A percentile compares a stretch with the other conserved stretches of the same genome.
These are phyloP conservation scores for Microdon myrmicae DNA, from an alignment of 2,888 invertebrate species.

Conservation along the genomic window DNA sequence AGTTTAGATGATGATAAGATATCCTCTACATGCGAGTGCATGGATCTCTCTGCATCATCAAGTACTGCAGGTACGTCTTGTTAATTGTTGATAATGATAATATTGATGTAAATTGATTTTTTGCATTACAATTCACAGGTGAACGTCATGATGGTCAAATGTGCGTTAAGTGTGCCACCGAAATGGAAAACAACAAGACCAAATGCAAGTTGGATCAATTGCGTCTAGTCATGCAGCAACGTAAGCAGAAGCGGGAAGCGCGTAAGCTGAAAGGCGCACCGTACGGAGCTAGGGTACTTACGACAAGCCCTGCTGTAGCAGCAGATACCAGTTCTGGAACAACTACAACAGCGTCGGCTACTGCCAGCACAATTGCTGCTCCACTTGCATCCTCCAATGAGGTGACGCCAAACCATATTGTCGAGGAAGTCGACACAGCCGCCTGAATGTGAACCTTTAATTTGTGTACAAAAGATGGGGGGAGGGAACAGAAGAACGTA, in stretches of 20 bases:
- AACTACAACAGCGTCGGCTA: slow-evolving; percentile 31
- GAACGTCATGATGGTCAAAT: slow-evolving; percentile 58
- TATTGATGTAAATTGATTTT: no score
- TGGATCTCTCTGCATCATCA: slow-evolving; percentile 55
- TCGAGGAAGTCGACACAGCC: slow-evolving; percentile 66
- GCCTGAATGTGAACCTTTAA: slow-evolving; percentile 58
- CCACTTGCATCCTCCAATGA: slow-evolving; percentile 58
- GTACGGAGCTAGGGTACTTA: slow-evolving; percentile 66
- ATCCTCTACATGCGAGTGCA: slow-evolving; percentile 57
- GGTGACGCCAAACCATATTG: slow-evolving; percentile 65
- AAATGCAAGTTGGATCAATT: slow-evolving; percentile 88
- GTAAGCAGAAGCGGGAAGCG: slow-evolving; percentile 84
- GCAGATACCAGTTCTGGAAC: slow-evolving; percentile 43
- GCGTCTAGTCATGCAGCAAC: slow-evolving; percentile 89
- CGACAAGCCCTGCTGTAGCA: slow-evolving; percentile 31
- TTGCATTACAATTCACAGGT: slow-evolving; percentile 43
- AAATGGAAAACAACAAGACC: slow-evolving; percentile 80
- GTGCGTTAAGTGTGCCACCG: slow-evolving; percentile 69
- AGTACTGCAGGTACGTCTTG: slow-evolving; percentile 39
- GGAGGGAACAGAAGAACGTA: slow-evolving; percentile 2
- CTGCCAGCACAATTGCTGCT: slow-evolving; percentile 53
- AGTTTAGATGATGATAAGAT: slow-evolving; percentile 17
- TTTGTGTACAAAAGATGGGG: slow-evolving; percentile 45
- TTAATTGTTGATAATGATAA: no score
- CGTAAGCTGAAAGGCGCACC: slow-evolving; percentile 77